Evolutionary conservation across 2,888 invertebrate genomes (phyloP).

Genomic region (Eupsilia transversa): DNA sequence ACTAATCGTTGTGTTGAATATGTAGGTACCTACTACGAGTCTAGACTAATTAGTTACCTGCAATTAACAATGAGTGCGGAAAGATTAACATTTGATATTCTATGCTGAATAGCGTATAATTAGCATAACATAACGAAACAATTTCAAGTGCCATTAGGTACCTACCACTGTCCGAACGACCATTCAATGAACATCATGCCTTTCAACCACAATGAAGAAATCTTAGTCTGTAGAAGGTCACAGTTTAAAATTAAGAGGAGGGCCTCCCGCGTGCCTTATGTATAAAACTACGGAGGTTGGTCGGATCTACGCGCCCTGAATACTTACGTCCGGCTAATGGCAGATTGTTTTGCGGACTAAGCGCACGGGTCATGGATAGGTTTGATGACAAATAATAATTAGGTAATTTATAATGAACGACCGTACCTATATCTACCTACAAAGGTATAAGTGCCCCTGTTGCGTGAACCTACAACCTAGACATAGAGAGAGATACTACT

Average conservation of each 20-base stretch:
- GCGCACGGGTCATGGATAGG: slow-evolving; percentile 61
- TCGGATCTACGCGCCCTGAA: slow-evolving; percentile 69
- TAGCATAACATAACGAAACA: slow-evolving; percentile 48
- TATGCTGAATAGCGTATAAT: slow-evolving; percentile 39
- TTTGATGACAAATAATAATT: slow-evolving; percentile 51
- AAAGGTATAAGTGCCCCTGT: background rate
- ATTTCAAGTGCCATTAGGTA: slow-evolving; percentile 49
- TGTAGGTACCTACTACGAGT: background rate
- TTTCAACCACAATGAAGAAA: slow-evolving; percentile 57
- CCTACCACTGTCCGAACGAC: slow-evolving; percentile 44
- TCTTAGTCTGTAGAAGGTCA: slow-evolving; percentile 53
- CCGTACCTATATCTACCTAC: slow-evolving; percentile 16
- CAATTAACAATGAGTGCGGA: slow-evolving; percentile 53
- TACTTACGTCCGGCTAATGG: slow-evolving; percentile 59
- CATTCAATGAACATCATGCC: slow-evolving; percentile 51
- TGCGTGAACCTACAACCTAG: background rate
- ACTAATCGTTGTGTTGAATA: background rate
- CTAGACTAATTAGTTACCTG: slow-evolving; percentile 12
- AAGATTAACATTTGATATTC: slow-evolving; percentile 57
- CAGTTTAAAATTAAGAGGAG: slow-evolving; percentile 53
- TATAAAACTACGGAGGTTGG: slow-evolving; percentile 33
- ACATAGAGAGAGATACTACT: background rate
- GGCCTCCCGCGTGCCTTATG: slow-evolving; percentile 33
- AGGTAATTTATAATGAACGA: slow-evolving; percentile 48
- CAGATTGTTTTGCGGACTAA: slow-evolving; percentile 58